Evolutionary conservation across 2,888 invertebrate species (phyloP).

Genomic region (Glyphotaelius pellucidus): DNA sequence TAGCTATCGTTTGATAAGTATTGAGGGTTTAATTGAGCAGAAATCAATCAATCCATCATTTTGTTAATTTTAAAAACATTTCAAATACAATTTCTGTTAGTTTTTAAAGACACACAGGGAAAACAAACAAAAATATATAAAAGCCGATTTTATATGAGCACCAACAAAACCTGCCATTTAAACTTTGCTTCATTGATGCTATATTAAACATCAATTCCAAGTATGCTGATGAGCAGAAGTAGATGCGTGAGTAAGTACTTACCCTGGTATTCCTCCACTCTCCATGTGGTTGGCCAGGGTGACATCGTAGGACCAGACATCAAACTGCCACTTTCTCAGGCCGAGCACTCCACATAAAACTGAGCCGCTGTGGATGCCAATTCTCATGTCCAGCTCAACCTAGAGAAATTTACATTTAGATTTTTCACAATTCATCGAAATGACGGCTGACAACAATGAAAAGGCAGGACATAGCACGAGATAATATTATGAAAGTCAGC

Average conservation of each 20-base stretch:
- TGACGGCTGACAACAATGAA: too few relatives aligned
- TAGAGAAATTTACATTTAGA: constrained; percentile 69
- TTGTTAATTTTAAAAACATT: too few relatives aligned
- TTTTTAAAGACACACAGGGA: too few relatives aligned
- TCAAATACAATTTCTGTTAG: too few relatives aligned
- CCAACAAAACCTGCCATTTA: too few relatives aligned
- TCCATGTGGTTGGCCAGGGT: constrained; percentile 98
- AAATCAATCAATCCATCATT: too few relatives aligned
- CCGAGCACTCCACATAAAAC: constrained; percentile 97
- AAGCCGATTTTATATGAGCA: too few relatives aligned
- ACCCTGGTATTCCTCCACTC: constrained; percentile 98
- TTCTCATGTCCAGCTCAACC: constrained; percentile 97
- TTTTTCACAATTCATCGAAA: too few relatives aligned
- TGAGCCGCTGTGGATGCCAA: constrained; percentile 97
- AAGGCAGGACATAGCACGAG: not conserved
- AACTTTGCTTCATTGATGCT: too few relatives aligned
- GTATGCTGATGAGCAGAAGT: not conserved
- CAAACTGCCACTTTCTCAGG: constrained; percentile 94
- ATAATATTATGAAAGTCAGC: not conserved
- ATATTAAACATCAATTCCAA: not conserved
- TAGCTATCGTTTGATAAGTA: too few relatives aligned
- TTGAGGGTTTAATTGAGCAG: too few relatives aligned
- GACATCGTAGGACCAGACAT: constrained; percentile 96
- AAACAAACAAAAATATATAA: too few relatives aligned
- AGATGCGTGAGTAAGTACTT: constrained; percentile 67